phyloP scores from a whole-genome alignment of 2,797 vertebrate genomes.

The Phrynocephalus vlangalii region DNA sequence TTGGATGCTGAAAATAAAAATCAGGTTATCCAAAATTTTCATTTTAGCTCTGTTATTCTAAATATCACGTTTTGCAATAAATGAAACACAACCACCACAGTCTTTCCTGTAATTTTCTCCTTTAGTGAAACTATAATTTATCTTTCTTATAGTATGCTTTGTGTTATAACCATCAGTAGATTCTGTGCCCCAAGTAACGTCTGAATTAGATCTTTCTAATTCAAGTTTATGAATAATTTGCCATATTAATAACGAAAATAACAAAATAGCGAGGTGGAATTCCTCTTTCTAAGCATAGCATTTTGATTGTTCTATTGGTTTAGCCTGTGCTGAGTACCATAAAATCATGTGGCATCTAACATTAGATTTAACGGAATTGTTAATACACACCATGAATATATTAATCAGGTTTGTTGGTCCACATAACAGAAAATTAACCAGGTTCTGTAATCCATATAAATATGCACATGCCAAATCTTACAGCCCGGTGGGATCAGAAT shows the following conservation, averaged over 20 bases:
- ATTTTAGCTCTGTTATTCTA: background rate
- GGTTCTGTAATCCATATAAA: too few species aligned
- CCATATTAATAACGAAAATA: background rate
- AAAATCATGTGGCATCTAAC: too few species aligned
- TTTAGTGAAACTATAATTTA: background rate
- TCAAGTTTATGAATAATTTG: conserved; percentile 3
- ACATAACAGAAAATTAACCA: too few species aligned
- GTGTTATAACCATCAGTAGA: background rate
- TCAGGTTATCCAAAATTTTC: background rate
- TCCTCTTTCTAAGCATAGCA: conserved; percentile 10
- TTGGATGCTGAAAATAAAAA: background rate
- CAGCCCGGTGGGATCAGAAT: background rate
- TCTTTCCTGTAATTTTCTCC: background rate
- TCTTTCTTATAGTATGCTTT: conserved; percentile 6
- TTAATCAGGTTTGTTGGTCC: too few species aligned
- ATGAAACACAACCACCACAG: background rate
- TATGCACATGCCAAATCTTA: background rate
- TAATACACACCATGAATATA: too few species aligned
- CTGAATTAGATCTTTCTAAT: background rate
- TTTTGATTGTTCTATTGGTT: background rate
- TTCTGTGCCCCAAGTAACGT: background rate
- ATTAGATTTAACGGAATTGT: too few species aligned
- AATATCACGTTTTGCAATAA: background rate
- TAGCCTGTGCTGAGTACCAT: too few species aligned
- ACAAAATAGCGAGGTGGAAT: background rate